Base-by-base conservation (phyloP, 2,797 vertebrate genomes). In the Coilia nasus region DNA sequence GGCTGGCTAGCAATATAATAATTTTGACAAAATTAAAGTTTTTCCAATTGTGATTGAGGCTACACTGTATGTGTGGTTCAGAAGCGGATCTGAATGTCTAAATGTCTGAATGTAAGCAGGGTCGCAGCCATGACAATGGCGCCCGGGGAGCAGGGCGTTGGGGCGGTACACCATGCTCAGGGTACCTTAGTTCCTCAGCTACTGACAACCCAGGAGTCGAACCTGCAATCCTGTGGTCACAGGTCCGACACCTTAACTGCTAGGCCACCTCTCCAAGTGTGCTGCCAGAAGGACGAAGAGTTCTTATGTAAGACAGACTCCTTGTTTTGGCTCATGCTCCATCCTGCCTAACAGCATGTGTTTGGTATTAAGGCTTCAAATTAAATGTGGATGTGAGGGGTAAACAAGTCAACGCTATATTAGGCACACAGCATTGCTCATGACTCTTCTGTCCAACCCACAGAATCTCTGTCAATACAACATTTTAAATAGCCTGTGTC, bases 361-460 rank as follows among this genome's bases (percentile, higher is more conserved):
- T 85, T 89, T 87, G 84, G 85, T 83, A 81, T 89, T 88, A 89
- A 47, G 78, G 21, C 14, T 83, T 86, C 84, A 84, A 88, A 57
- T 85, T 81, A 64, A 54, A 87, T 23, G 56, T n/a, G 71, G 71
- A 82, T 17, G 19, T 11, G 17, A 41, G 35, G 2, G 35, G 35
- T 21, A 78, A 44, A 78, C 28, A n/a, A 78, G 35, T 35, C 71
- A 35, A 78, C 35, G 19, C 5, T 44, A 44, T 78, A 41, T 44
- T 78, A 17, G 35, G 31, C 15, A 75, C 3, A 35, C 17, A 2
- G 31, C 28, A 75, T 75, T 75, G 35, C 17, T 75, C 35, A 35
- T 31, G 31, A 35, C 28, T 75, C 28, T 28, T 75, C 31, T 15
- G 15, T 75, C 67, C 67, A 31, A 35, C 14, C 67, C 67, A 35